phyloP scores from a whole-genome alignment of 2,113 vertebrate species.

The Ophiodon elongatus region DNA sequence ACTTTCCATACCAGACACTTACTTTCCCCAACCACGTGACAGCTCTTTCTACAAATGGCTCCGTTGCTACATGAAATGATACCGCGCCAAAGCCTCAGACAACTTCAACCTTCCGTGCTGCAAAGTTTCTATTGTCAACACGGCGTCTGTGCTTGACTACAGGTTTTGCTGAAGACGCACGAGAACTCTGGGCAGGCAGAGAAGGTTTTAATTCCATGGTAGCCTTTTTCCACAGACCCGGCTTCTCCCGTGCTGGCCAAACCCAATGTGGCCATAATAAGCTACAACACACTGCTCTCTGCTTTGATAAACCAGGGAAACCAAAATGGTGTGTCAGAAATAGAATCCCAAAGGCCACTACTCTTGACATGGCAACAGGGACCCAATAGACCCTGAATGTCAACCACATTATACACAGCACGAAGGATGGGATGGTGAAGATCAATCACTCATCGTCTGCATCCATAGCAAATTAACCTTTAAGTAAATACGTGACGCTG shows the following conservation, averaged over 20 bases:
- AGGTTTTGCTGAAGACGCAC: conserved; percentile 32
- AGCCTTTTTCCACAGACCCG: conserved; percentile 52
- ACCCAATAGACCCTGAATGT: conserved; percentile 70
- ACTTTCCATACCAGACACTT: conserved; percentile 13
- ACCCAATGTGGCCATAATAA: conserved; percentile 65
- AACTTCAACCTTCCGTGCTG: background rate
- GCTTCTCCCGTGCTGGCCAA: conserved; percentile 48
- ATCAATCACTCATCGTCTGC: conserved; percentile 66
- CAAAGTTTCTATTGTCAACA: conserved; percentile 34
- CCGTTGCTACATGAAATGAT: background rate
- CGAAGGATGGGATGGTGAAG: conserved; percentile 23
- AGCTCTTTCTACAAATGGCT: conserved; percentile 1
- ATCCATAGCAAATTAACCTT: conserved; percentile 74
- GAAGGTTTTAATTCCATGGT: conserved; percentile 51
- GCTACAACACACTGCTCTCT: conserved; percentile 50
- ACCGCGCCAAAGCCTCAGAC: background rate
- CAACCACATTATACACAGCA: conserved; percentile 61
- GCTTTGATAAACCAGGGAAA: conserved; percentile 63
- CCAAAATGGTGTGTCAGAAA: conserved; percentile 67
- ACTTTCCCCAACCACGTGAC: conserved; percentile 3
- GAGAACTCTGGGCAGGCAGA: conserved; percentile 11
- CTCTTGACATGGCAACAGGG: conserved; percentile 55
- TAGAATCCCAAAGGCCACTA: conserved; percentile 51
- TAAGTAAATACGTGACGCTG: conserved; percentile 66
- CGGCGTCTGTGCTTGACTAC: background rate